These are phyloP conservation scores for Argyra leucocephala DNA, from an alignment of 2,888 invertebrate genomes.

Conservation along the genomic window DNA sequence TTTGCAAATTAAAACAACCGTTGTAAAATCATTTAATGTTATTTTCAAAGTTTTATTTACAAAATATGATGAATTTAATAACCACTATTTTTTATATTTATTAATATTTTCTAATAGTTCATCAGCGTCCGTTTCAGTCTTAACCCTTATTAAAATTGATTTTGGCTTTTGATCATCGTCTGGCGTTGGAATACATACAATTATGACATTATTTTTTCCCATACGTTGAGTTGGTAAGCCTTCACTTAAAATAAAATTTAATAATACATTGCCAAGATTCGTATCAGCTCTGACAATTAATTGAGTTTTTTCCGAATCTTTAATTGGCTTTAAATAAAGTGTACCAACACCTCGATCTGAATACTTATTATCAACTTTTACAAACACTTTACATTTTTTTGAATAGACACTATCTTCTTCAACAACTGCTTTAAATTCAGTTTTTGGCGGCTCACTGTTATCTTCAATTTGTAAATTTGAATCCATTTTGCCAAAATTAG, in stretches of 20 bases:
- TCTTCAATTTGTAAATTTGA: slow-evolving; percentile 45
- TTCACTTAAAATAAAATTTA: slow-evolving; percentile 70
- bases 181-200: slow-evolving; percentile 78
- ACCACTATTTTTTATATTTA: slow-evolving; percentile 64
- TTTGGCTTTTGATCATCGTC: slow-evolving; percentile 60
- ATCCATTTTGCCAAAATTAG: slow-evolving; percentile 49
- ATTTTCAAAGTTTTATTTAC: no score
- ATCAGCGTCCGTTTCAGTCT: slow-evolving; percentile 77
- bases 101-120: slow-evolving; percentile 60
- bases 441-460: slow-evolving; percentile 77
- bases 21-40: no score
- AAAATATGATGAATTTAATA: no score
- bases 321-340: slow-evolving; percentile 72
- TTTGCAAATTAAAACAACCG: no score
- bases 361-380: slow-evolving; percentile 60
- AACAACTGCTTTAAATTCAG: slow-evolving; percentile 72
- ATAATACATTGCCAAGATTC: slow-evolving; percentile 72
- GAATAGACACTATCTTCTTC: slow-evolving; percentile 80
- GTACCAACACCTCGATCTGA: slow-evolving; percentile 84
- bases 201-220: slow-evolving; percentile 84
- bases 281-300: slow-evolving; percentile 83
- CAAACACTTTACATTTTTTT: slow-evolving; percentile 82
- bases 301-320: slow-evolving; percentile 67
- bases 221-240: slow-evolving; percentile 63
- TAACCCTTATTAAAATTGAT: slow-evolving; percentile 74